Conservation (phyloP, 1,140 invertebrate species). For the Gryon sp. region DNA sequence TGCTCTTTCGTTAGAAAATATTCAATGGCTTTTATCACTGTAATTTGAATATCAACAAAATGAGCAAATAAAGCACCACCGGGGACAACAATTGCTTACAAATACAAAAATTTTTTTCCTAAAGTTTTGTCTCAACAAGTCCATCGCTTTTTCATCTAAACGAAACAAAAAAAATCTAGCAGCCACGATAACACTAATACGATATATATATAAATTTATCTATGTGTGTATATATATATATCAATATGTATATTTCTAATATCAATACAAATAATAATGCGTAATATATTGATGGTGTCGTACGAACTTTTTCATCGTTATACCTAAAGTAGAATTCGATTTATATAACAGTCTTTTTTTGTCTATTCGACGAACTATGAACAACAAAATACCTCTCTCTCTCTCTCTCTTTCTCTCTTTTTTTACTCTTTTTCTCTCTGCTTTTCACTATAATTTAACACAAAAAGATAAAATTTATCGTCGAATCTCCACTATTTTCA, state of each 20-base stretch:
- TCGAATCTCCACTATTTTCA: slow-evolving; percentile 34
- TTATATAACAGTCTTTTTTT: slow-evolving; percentile 77
- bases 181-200: slow-evolving; percentile 66
- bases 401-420: too few relatives aligned
- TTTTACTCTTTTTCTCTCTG: too few relatives aligned
- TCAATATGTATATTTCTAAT: slow-evolving; percentile 58
- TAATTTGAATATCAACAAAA: slow-evolving; percentile 17
- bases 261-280: slow-evolving; percentile 54
- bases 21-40: background rate
- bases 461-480: slow-evolving; percentile 48
- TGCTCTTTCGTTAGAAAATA: slow-evolving; percentile 21
- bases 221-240: slow-evolving; percentile 53
- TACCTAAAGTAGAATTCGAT: slow-evolving; percentile 71
- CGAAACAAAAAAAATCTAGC: slow-evolving; percentile 63
- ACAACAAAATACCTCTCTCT: slow-evolving; percentile 72
- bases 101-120: slow-evolving; percentile 23
- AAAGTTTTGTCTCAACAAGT: slow-evolving; percentile 39
- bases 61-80: slow-evolving; percentile 12
- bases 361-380: slow-evolving; percentile 74
- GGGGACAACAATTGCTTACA: slow-evolving; percentile 27
- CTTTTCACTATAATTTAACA: slow-evolving; percentile 58
- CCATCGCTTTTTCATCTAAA: slow-evolving; percentile 50
- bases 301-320: slow-evolving; percentile 69
- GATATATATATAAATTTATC: slow-evolving; percentile 61
- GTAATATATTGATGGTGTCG: slow-evolving; percentile 65